Evolutionary conservation across 1,140 invertebrate genomes (phyloP).

Genomic region (Holotrichia oblita): DNA sequence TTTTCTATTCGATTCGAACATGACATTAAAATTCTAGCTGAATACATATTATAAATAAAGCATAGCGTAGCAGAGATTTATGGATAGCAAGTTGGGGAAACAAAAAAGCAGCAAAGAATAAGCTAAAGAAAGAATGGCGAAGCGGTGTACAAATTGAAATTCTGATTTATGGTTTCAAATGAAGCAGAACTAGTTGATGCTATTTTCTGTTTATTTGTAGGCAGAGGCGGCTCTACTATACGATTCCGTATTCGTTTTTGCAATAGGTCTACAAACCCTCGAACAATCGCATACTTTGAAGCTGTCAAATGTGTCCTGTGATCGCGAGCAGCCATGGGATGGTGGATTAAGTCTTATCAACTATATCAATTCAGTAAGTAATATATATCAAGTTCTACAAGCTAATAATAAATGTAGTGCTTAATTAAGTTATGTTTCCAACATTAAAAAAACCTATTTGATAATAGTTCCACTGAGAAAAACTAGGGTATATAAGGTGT

Average conservation of each 20-base stretch:
- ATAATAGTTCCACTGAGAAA: no score
- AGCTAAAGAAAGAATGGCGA: not conserved
- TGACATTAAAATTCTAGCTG: not conserved
- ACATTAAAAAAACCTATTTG: no score
- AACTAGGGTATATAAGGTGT: no score
- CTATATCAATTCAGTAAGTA: slow-evolving; percentile 78
- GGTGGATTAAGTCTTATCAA: slow-evolving; percentile 83
- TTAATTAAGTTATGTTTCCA: no score
- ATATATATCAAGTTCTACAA: not conserved
- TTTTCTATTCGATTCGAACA: not conserved
- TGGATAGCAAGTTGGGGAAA: not conserved
- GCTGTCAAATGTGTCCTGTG: slow-evolving; percentile 75
- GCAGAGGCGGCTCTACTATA: slow-evolving; percentile 82
- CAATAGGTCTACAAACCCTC: slow-evolving; percentile 73
- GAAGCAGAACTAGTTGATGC: not conserved
- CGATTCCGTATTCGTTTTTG: slow-evolving; percentile 82
- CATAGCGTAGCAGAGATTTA: not conserved
- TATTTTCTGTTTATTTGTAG: slow-evolving; percentile 63
- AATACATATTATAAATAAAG: slow-evolving; percentile 19
- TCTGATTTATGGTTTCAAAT: slow-evolving; percentile 38
- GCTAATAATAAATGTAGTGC: no score
- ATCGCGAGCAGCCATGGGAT: slow-evolving; percentile 77
- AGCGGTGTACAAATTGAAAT: slow-evolving; percentile 38
- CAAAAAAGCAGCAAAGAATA: slow-evolving; percentile 3
- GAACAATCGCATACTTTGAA: slow-evolving; percentile 72